Conservation (phyloP, 2,797 vertebrate species). For the Zenarchopterus dispar region DNA sequence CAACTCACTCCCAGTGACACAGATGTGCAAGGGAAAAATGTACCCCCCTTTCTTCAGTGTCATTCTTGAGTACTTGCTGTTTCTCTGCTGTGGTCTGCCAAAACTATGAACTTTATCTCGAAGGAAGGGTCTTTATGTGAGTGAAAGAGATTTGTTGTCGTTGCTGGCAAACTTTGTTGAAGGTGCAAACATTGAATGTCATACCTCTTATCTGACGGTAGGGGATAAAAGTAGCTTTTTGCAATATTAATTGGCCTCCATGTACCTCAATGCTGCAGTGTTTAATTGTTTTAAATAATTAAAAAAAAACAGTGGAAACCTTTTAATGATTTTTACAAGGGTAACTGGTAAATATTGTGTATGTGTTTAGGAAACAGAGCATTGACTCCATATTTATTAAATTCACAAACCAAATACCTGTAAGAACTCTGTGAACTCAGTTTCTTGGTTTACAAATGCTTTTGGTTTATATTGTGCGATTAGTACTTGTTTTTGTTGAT, state of each 20-base stretch:
- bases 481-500: conserved; percentile 60
- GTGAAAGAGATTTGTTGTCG: conserved; percentile 15
- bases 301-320: no score
- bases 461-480: conserved; percentile 59
- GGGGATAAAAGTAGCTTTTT: conserved; percentile 25
- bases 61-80: conserved; percentile 30
- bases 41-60: conserved; percentile 1
- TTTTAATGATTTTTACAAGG: conserved; percentile 13
- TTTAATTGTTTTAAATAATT: no score
- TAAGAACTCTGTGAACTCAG: conserved; percentile 37
- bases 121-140: conserved; percentile 23
- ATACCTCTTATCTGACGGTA: conserved; percentile 26
- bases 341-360: conserved; percentile 67
- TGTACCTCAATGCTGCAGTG: conserved; percentile 4
- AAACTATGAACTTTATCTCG: conserved; percentile 22
- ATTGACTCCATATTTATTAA: conserved; percentile 63
- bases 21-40: conserved; percentile 6
- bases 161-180: conserved; percentile 10
- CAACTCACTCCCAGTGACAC: conserved; percentile 8
- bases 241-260: conserved; percentile 3
- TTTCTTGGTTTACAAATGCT: conserved; percentile 70
- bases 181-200: conserved; percentile 33
- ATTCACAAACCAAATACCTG: conserved; percentile 71
- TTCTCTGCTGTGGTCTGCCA: conserved; percentile 41
- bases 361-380: conserved; percentile 46